Conservation (phyloP, 2,888 invertebrate genomes). For the Pyrrhia umbra region DNA sequence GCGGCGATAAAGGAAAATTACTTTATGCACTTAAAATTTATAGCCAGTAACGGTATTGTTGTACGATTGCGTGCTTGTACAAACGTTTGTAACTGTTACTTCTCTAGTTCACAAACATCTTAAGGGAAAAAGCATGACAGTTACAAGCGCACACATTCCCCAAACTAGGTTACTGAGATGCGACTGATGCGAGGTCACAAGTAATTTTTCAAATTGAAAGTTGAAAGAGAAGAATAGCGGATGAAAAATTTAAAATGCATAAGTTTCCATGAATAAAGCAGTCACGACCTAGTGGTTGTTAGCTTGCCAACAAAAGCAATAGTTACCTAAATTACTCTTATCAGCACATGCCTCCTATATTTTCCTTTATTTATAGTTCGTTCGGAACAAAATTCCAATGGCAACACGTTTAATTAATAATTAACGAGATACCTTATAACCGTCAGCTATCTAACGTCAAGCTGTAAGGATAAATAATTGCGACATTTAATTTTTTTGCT, state of each 20-base stretch:
- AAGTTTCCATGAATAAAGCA: conserved; percentile 22
- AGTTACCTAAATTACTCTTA: conserved; percentile 13
- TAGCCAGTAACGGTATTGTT: conserved; percentile 51
- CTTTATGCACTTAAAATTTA: conserved; percentile 47
- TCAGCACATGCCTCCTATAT: conserved; percentile 4
- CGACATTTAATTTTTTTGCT: conserved; percentile 23
- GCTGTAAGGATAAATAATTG: conserved; percentile 25
- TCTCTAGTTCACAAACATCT: conserved; percentile 20
- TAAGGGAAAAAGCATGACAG: conserved; percentile 18
- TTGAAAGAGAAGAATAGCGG: conserved; percentile 8
- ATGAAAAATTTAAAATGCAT: conserved; percentile 14
- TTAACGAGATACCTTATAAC: conserved; percentile 12
- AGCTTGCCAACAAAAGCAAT: conserved; percentile 27
- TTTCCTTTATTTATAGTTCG: conserved; percentile 1
- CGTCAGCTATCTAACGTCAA: conserved; percentile 24
- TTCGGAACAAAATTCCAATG: conserved; percentile 9
- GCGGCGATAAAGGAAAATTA: conserved; percentile 54
- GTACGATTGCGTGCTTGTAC: conserved; percentile 45
- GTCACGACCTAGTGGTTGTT: conserved; percentile 13
- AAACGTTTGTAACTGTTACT: conserved; percentile 32
- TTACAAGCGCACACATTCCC: background rate
- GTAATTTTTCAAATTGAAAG: conserved; percentile 13
- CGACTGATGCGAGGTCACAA: background rate
- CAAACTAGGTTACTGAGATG: conserved; percentile 8
- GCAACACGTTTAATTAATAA: background rate